Percentiles rank a stretch among this genome's conserved stretches.
These are phyloP conservation scores for Asobara japonica DNA, from an alignment of 1,140 invertebrate genomes.

Conservation along the genomic window DNA sequence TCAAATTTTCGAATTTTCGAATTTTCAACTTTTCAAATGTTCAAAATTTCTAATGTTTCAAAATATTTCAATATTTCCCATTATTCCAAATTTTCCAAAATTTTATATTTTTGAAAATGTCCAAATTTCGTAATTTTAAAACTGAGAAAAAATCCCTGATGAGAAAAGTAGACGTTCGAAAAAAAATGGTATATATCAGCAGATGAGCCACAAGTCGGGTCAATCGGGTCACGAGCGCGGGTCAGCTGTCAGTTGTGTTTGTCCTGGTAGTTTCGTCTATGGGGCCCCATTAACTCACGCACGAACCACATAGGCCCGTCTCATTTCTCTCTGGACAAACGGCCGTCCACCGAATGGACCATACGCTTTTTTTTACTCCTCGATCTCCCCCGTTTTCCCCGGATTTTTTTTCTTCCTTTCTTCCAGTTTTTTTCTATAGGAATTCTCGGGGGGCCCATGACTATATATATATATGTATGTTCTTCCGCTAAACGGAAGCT, in stretches of 20 bases:
- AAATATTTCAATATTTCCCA: too few relatives aligned
- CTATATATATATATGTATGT: conserved; percentile 14
- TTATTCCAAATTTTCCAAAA: too few relatives aligned
- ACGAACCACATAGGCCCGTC: conserved; percentile 36
- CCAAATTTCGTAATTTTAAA: too few relatives aligned
- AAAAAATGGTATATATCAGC: conserved; percentile 49
- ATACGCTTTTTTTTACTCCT: conserved; percentile 46
- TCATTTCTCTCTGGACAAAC: conserved; percentile 24
- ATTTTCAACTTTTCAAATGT: neutral
- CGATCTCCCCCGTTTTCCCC: conserved; percentile 25
- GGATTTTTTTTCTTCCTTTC: conserved; percentile 37
- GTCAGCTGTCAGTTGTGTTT: conserved; percentile 65
- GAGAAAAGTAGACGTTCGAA: neutral
- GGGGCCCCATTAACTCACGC: conserved; percentile 14
- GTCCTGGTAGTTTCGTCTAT: conserved; percentile 46
- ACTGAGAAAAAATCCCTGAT: neutral
- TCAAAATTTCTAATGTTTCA: neutral
- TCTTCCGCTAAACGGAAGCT: conserved; percentile 34
- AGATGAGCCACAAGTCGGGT: conserved; percentile 65
- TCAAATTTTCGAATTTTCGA: neutral
- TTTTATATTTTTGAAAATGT: too few relatives aligned
- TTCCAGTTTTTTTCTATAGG: conserved; percentile 39
- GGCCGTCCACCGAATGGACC: conserved; percentile 34
- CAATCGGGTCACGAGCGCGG: conserved; percentile 58
- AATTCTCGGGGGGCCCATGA: conserved; percentile 29